Evolutionary conservation across 1,140 invertebrate species (phyloP), one percentile per base, ranked within the genome.

Genomic region (Paracyclopina nana): DNA sequence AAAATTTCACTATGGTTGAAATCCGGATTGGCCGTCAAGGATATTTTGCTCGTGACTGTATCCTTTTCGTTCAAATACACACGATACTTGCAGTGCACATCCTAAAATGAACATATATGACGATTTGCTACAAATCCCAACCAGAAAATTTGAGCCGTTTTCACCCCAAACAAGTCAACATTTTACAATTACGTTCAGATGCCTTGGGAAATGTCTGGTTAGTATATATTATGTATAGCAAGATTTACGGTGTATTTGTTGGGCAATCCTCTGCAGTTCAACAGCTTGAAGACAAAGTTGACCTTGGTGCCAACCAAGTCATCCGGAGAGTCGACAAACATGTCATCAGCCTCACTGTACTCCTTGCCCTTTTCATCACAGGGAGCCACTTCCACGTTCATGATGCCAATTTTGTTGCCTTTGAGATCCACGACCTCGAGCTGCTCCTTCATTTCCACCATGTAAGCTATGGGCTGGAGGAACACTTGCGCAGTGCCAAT

Each of bases 401-500:
- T 60, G 9, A 70, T 57, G 11, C 73, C 73, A 26, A 71, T 63
- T 61, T 71, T 64, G 41, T 64, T 57, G n/a, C 70, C 71, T 53
- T 69, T 65, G 52, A 64, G 68, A 57, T 72, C 69, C 22, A 63
- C 63, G 14, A 75, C 65, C 55, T 71, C 68, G 22, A 74, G 58
- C 51, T 71, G 65, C 56, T 74, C 72, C 54, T 70, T 68, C 12
- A 68, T 50, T 55, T 74, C 71, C 42, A 59, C 55, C 45, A 55
- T 58, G 56, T 59, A 55, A 38, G 57, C 57, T 0, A 60, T 16
- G 14, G 57, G 55, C 40, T 60, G 55, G 20, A 60, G 58, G 45
- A 57, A 54, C 26, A 59, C 46, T 53, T 71, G 70, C 0, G 64
- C 67, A 49, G 66, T 69, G n/a, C 75, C 75, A 54, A 77, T 70